phyloP scores from a whole-genome alignment of 1,140 invertebrate genomes.

The Phymastichus coffea region DNA sequence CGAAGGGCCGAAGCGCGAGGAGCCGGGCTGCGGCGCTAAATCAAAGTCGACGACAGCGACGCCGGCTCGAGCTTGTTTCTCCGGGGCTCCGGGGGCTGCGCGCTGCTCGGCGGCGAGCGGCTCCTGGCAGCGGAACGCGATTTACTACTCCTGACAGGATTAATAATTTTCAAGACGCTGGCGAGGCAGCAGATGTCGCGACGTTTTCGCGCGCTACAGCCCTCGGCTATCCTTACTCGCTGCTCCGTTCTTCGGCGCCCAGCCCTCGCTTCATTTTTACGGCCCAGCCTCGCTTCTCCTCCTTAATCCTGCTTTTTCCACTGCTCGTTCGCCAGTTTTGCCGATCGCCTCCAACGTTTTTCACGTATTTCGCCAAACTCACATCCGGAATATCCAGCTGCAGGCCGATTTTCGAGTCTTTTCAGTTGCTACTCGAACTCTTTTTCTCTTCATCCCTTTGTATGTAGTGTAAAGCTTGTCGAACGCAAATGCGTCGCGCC shows the following conservation, averaged over 20 bases:
- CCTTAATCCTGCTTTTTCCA: background rate
- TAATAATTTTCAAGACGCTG: conserved; percentile 45
- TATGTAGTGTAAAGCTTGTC: too few species aligned
- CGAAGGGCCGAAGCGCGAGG: conserved; percentile 37
- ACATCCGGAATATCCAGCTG: too few species aligned
- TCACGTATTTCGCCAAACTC: too few species aligned
- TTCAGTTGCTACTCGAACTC: too few species aligned
- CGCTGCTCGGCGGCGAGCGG: too few species aligned
- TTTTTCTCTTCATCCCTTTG: too few species aligned
- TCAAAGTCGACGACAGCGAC: conserved; percentile 39
- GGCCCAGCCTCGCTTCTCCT: background rate
- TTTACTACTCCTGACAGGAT: conserved; percentile 47
- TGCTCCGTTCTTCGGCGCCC: background rate
- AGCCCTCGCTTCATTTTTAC: background rate
- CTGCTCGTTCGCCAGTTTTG: too few species aligned
- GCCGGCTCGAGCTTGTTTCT: conserved; percentile 15
- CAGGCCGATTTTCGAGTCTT: too few species aligned
- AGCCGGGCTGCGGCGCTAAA: conserved; percentile 36
- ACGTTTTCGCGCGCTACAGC: conserved; percentile 38
- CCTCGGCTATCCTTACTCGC: conserved; percentile 10
- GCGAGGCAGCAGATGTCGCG: conserved; percentile 44
- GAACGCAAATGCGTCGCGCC: too few species aligned
- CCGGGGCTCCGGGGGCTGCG: too few species aligned
- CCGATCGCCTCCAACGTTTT: too few species aligned
- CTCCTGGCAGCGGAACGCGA: conserved; percentile 39